Conservation (phyloP, 2,113 vertebrate genomes). For the Oenanthe oenanthe region DNA sequence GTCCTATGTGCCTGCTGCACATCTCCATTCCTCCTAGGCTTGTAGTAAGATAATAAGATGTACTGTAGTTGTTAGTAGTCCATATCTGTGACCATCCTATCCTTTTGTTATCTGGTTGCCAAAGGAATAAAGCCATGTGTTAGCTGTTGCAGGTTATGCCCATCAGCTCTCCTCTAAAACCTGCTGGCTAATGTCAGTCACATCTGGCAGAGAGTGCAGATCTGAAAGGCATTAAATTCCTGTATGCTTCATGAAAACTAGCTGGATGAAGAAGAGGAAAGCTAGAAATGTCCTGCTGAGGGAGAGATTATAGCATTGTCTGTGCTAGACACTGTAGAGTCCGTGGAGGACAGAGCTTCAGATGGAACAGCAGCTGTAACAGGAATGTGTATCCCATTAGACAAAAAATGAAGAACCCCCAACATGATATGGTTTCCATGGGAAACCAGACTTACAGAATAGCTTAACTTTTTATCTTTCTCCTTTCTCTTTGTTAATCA, state of each 20-base stretch:
- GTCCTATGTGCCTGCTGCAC: not conserved
- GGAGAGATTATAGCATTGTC: not conserved
- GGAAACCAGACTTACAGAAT: constrained; percentile 19
- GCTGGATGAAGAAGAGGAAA: constrained; percentile 2
- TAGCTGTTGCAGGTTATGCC: not conserved
- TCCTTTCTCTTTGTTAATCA: constrained; percentile 11
- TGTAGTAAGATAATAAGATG: not conserved
- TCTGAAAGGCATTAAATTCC: not conserved
- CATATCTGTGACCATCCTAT: not conserved
- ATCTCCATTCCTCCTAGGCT: not conserved
- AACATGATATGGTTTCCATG: constrained; percentile 30
- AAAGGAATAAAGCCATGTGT: not conserved
- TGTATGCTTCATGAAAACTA: not conserved
- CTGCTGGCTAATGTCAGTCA: not conserved
- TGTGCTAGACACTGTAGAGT: not conserved
- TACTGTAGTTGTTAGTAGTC: not conserved
- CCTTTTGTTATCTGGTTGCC: not conserved
- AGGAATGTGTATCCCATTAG: not conserved
- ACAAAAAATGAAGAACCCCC: not conserved
- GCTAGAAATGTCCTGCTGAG: not conserved
- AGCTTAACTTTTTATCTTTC: constrained; percentile 40
- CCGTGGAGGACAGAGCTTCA: not conserved
- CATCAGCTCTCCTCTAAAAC: not conserved
- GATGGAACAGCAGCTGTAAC: not conserved
- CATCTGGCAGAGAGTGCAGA: not conserved